phyloP scores from a whole-genome alignment of 1,140 invertebrate genomes.

The Papilio helenus region DNA sequence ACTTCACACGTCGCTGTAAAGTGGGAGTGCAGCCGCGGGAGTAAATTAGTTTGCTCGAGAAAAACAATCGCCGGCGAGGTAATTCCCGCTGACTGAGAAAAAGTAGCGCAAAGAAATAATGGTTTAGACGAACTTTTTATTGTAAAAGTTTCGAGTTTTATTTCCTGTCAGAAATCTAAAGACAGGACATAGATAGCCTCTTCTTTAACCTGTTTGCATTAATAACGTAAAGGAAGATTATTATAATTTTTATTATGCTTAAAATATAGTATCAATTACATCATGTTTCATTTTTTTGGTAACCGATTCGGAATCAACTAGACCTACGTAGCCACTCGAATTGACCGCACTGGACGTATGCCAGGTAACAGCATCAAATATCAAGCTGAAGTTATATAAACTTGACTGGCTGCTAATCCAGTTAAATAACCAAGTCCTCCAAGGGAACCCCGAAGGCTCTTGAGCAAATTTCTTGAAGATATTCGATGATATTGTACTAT shows the following conservation, averaged over 20 bases:
- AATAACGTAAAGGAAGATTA: too few species aligned
- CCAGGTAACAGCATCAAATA: background rate
- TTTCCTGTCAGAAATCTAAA: background rate
- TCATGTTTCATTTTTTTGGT: background rate
- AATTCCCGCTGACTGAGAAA: slow-evolving; percentile 31
- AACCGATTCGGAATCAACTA: background rate
- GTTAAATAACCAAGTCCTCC: slow-evolving; percentile 2
- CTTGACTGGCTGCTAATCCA: background rate
- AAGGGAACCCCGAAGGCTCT: background rate
- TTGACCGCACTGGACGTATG: background rate
- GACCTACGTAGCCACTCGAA: background rate
- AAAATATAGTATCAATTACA: background rate
- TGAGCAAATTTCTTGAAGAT: background rate
- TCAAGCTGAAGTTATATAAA: background rate
- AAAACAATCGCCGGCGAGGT: slow-evolving; percentile 41
- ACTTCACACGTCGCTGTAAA: slow-evolving; percentile 30
- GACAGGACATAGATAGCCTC: background rate
- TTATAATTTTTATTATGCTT: background rate
- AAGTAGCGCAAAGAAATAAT: slow-evolving; percentile 37
- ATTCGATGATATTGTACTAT: background rate
- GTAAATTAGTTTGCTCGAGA: slow-evolving; percentile 47
- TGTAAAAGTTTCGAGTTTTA: slow-evolving; percentile 36
- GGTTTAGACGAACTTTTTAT: slow-evolving; percentile 25
- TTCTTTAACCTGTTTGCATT: background rate
- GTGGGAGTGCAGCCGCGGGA: slow-evolving; percentile 31